phyloP scores from a whole-genome alignment of 2,113 vertebrate genomes.

The Phyllopteryx taeniolatus region DNA sequence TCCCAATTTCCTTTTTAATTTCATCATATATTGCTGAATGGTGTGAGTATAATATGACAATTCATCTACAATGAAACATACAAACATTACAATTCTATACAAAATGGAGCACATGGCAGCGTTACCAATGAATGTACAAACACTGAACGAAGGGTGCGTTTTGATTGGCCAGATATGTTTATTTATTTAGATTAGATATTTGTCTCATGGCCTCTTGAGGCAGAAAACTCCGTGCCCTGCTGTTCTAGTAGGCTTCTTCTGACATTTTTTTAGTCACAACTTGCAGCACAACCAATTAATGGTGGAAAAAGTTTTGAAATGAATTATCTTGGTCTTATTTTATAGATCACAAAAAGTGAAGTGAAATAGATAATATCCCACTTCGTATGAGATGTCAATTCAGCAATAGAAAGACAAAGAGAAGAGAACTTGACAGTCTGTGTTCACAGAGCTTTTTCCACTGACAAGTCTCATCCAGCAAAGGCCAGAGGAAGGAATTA shows the following conservation, averaged over 20 bases:
- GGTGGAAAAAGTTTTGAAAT: no score
- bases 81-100: not conserved
- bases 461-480: conserved; percentile 38
- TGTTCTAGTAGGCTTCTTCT: no score
- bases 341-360: no score
- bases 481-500: conserved; percentile 34
- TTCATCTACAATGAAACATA: not conserved
- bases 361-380: not conserved
- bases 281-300: no score
- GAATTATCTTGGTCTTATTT: no score
- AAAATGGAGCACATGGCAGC: not conserved
- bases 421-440: conserved; percentile 45
- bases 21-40: not conserved
- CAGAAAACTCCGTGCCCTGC: no score
- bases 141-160: no score
- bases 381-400: conserved; percentile 7
- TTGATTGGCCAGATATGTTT: no score
- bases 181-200: no score
- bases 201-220: no score
- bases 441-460: conserved; percentile 45
- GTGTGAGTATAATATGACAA: conserved; percentile 1
- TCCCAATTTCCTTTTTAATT: conserved; percentile 17
- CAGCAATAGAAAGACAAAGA: conserved; percentile 6
- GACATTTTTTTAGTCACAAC: no score
- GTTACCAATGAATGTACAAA: not conserved